Percentiles rank a stretch among this genome's conserved stretches.
These are phyloP conservation scores for Pseudochaenichthys georgianus DNA, from an alignment of 2,797 vertebrate species.

Conservation along the genomic window DNA sequence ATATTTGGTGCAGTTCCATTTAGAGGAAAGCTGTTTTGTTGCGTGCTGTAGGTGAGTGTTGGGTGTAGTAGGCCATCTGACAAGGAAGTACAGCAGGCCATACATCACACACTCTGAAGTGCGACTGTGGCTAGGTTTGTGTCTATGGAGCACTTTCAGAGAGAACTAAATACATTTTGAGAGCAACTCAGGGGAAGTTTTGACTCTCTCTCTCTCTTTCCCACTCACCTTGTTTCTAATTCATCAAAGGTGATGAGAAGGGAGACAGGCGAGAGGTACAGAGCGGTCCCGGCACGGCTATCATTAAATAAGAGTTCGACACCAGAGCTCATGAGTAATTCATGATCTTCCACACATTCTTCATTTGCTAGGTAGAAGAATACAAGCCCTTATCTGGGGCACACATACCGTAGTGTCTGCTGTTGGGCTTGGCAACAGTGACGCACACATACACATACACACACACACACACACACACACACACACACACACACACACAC, in stretches of 20 bases:
- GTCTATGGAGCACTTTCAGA: constrained; percentile 56
- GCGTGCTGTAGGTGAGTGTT: constrained; percentile 63
- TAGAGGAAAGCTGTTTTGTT: constrained; percentile 43
- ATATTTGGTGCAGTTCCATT: constrained; percentile 41
- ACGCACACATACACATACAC: too few species aligned
- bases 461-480: too few species aligned
- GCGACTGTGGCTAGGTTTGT: constrained; percentile 37
- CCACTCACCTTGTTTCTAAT: constrained; percentile 55
- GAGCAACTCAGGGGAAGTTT: constrained; percentile 50
- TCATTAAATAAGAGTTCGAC: constrained; percentile 81
- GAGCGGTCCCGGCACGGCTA: constrained; percentile 57
- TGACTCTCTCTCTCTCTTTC: constrained; percentile 28
- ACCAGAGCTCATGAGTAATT: constrained; percentile 81
- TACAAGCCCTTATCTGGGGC: constrained; percentile 74
- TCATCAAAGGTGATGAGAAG: constrained; percentile 70
- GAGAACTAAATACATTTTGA: constrained; percentile 41
- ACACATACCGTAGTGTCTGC: constrained; percentile 40
- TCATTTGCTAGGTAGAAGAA: constrained; percentile 64
- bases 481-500: too few species aligned
- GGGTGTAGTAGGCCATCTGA: constrained; percentile 57
- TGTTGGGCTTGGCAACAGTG: constrained; percentile 27
- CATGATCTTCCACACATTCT: constrained; percentile 73
- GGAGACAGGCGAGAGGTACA: constrained; percentile 55
- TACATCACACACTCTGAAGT: constrained; percentile 55
- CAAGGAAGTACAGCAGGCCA: constrained; percentile 50